Evolutionary conservation across 2,797 vertebrate genomes (phyloP).

Genomic region (Myotis pilosus): DNA sequence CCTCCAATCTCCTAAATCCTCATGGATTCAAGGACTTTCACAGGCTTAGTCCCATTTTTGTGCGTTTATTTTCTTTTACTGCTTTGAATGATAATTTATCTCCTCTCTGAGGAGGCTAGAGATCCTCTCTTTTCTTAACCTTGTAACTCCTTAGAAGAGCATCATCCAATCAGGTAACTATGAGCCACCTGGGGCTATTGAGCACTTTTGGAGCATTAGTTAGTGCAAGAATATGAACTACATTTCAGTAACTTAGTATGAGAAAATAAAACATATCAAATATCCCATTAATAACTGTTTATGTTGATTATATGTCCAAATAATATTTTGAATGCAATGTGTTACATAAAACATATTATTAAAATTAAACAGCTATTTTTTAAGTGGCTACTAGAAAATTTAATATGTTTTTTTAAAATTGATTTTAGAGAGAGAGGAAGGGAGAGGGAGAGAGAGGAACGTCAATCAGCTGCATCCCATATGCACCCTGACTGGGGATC

Average conservation of each 20-base stretch:
- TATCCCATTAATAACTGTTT: not conserved
- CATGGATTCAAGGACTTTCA: not conserved
- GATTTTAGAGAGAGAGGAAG: not conserved
- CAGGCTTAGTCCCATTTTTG: not conserved
- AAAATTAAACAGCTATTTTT: not conserved
- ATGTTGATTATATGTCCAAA: not conserved
- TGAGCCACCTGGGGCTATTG: not conserved
- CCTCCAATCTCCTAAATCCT: not conserved
- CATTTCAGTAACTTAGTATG: not conserved
- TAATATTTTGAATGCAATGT: not conserved
- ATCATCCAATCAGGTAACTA: not conserved
- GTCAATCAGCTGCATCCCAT: not conserved
- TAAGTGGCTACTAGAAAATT: not conserved
- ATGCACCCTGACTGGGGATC: not conserved
- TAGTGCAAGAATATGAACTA: not conserved
- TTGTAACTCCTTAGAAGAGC: not conserved
- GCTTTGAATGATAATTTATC: not conserved
- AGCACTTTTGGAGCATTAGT: not conserved
- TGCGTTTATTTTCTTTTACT: not conserved
- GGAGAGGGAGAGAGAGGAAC: not conserved
- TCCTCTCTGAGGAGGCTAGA: not conserved
- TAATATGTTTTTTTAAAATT: not conserved
- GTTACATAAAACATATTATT: not conserved
- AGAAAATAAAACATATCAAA: not conserved
- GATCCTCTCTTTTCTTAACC: not conserved